Percentiles rank a stretch among this genome's conserved stretches.
Conservation (phyloP, 2,888 invertebrate species). For the Agrochola lychnidis region DNA sequence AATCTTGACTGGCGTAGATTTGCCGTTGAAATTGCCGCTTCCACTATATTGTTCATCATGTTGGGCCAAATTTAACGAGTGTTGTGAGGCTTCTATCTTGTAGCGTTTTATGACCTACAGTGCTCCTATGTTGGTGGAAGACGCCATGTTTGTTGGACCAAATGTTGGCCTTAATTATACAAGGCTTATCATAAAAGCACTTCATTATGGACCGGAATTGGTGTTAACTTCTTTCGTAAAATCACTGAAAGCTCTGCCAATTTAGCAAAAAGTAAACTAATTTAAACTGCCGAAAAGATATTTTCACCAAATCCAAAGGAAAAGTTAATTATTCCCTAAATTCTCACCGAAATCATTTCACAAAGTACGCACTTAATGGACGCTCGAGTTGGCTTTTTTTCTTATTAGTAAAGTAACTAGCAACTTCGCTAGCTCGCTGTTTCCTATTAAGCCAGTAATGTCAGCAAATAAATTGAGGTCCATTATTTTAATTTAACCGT, state of each 20-base stretch:
- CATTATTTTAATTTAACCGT: conserved; percentile 73
- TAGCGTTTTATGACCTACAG: conserved; percentile 43
- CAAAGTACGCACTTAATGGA: conserved; percentile 51
- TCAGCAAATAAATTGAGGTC: conserved; percentile 69
- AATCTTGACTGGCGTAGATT: conserved; percentile 59
- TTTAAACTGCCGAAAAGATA: conserved; percentile 29
- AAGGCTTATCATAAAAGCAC: conserved; percentile 5
- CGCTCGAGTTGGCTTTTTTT: conserved; percentile 57
- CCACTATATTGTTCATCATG: conserved; percentile 64
- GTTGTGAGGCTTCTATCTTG: conserved; percentile 44
- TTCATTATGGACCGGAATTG: conserved; percentile 12
- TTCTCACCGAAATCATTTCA: conserved; percentile 51
- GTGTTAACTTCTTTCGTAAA: conserved; percentile 21
- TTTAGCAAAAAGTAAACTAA: conserved; percentile 48
- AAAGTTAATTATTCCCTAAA: conserved; percentile 57
- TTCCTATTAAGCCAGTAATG: conserved; percentile 64
- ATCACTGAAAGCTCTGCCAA: conserved; percentile 29
- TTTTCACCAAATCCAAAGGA: conserved; percentile 41
- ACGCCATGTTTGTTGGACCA: conserved; percentile 21
- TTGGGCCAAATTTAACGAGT: conserved; percentile 58
- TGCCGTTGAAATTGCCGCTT: conserved; percentile 60
- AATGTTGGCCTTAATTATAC: conserved; percentile 38
- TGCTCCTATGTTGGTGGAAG: conserved; percentile 1
- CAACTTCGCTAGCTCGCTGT: conserved; percentile 45
- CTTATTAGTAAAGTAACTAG: conserved; percentile 59